Evolutionary conservation across 2,797 vertebrate genomes (phyloP).

Genomic region (Podarcis siculus): DNA sequence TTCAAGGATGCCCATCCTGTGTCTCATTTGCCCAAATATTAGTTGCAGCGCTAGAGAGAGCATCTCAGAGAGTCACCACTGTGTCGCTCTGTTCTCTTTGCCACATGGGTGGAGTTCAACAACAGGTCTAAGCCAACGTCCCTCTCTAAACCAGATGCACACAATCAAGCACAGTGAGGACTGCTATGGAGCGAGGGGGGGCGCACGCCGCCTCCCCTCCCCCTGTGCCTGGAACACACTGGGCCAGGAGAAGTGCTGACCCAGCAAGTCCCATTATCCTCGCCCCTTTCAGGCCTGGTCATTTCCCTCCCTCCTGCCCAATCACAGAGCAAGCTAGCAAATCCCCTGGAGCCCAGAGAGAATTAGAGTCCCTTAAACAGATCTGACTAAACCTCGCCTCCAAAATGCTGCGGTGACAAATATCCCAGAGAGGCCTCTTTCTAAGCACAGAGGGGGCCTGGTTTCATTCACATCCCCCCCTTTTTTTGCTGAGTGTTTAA

Average conservation of each 20-base stretch:
- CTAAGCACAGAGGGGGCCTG: background rate
- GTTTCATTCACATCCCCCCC: background rate
- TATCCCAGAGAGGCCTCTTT: constrained; percentile 20
- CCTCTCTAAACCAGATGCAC: background rate
- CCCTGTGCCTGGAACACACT: background rate
- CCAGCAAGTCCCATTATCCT: constrained; percentile 62
- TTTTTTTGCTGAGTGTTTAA: constrained; percentile 1
- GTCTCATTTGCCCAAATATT: background rate
- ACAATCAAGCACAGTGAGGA: background rate
- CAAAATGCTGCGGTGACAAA: constrained; percentile 45
- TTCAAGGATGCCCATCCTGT: too few species aligned
- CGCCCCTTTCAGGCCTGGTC: constrained; percentile 56
- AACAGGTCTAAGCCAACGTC: constrained; percentile 8
- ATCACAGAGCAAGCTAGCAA: constrained; percentile 33
- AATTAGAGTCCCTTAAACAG: constrained; percentile 51
- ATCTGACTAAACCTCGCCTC: constrained; percentile 51
- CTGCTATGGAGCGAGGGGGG: background rate
- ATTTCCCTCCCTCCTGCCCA: constrained; percentile 52
- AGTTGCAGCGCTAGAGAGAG: background rate
- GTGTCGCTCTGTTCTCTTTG: constrained; percentile 17
- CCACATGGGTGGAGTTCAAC: constrained; percentile 22
- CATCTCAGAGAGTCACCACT: background rate
- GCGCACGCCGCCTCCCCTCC: background rate
- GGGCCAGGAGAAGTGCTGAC: constrained; percentile 53
- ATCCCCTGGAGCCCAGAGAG: constrained; percentile 51